Evolutionary conservation across 2,113 vertebrate species (phyloP).

Genomic region (Caracal caracal): DNA sequence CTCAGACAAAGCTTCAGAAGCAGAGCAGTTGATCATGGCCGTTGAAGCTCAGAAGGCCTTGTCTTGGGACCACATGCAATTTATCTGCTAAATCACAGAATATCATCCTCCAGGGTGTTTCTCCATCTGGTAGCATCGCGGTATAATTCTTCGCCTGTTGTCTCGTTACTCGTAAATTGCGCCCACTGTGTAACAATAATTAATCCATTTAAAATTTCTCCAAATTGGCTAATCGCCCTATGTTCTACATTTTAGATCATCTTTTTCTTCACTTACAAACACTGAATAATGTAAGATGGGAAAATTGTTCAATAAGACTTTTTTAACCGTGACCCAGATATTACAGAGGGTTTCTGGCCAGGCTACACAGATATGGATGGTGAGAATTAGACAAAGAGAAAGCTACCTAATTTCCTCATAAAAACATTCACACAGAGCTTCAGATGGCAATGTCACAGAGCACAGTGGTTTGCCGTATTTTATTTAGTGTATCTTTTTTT

Average conservation of each 20-base stretch:
- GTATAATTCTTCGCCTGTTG: background rate
- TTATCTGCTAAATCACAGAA: background rate
- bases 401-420: background rate
- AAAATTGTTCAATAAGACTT: background rate
- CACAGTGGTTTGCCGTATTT: background rate
- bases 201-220: background rate
- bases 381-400: background rate
- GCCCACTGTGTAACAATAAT: background rate
- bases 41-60: background rate
- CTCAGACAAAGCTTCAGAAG: background rate
- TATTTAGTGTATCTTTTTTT: background rate
- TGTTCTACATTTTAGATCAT: background rate
- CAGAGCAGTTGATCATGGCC: background rate
- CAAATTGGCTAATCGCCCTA: background rate
- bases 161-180: background rate
- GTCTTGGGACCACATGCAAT: background rate
- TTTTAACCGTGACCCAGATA: background rate
- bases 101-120: background rate
- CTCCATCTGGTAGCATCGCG: background rate
- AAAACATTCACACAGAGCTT: background rate
- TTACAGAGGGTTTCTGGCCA: background rate
- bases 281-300: background rate
- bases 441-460: background rate
- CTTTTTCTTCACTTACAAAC: background rate
- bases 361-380: background rate